These are phyloP conservation scores for Plecturocebus donacophilus DNA, from an alignment of 2,113 vertebrate species.

Conservation along the genomic window DNA sequence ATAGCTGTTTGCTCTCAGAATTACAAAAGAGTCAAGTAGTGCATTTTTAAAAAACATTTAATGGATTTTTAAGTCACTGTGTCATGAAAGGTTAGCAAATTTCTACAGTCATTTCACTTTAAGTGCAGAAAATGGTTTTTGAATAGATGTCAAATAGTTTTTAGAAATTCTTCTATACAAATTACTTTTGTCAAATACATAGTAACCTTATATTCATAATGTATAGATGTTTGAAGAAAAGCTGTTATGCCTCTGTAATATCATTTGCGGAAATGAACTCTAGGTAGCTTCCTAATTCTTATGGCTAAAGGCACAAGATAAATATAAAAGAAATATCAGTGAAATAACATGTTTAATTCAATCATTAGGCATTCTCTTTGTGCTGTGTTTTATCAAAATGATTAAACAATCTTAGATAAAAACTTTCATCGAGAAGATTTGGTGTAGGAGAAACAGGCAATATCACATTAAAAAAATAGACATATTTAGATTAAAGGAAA, in stretches of 20 bases:
- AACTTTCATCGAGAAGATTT: neutral
- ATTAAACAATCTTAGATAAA: slow-evolving; percentile 38
- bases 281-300: slow-evolving; percentile 40
- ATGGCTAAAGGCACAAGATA: slow-evolving; percentile 15
- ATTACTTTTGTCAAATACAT: slow-evolving; percentile 71
- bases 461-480: slow-evolving; percentile 23
- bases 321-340: neutral
- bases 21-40: neutral
- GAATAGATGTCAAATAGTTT: slow-evolving; percentile 49
- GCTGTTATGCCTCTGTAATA: neutral
- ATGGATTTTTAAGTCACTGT: slow-evolving; percentile 56
- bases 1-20: slow-evolving; percentile 39
- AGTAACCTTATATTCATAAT: slow-evolving; percentile 56
- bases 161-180: slow-evolving; percentile 54
- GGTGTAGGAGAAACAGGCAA: neutral
- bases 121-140: slow-evolving; percentile 53
- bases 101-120: slow-evolving; percentile 39
- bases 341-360: neutral
- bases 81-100: slow-evolving; percentile 41
- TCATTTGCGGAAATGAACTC: slow-evolving; percentile 48
- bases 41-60: neutral
- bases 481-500: slow-evolving; percentile 39
- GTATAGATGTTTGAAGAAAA: slow-evolving; percentile 29
- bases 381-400: slow-evolving; percentile 6
- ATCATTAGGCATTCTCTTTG: slow-evolving; percentile 41